A percentile compares a stretch with the other conserved stretches of the same genome.
These are phyloP conservation scores for Arrhamphus sclerolepis DNA, from an alignment of 2,797 vertebrate species.

Conservation along the genomic window DNA sequence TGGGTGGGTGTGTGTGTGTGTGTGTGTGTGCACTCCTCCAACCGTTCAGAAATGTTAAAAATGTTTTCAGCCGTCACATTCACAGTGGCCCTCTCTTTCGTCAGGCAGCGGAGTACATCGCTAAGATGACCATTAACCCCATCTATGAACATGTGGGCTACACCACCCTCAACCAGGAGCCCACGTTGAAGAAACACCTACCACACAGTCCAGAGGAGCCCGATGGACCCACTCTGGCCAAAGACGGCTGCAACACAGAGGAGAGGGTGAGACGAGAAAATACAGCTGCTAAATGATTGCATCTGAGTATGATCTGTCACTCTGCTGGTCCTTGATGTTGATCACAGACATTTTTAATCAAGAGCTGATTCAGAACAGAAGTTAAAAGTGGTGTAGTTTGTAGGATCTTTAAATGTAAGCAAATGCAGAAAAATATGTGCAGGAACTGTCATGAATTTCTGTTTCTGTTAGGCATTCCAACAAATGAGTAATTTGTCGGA, in stretches of 20 bases:
- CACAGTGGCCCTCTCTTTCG: not conserved
- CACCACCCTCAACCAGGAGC: slow-evolving; percentile 97
- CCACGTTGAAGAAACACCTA: slow-evolving; percentile 88
- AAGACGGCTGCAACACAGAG: slow-evolving; percentile 85
- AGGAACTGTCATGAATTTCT: too few species aligned
- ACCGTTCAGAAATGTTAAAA: not conserved
- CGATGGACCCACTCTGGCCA: slow-evolving; percentile 83
- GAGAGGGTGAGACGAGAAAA: slow-evolving; percentile 87
- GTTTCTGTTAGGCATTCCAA: too few species aligned
- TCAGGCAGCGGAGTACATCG: slow-evolving; percentile 94
- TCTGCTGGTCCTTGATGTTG: too few species aligned
- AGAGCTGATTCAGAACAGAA: not conserved
- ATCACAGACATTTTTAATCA: too few species aligned
- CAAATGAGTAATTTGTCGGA: slow-evolving; percentile 1
- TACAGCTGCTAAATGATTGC: too few species aligned
- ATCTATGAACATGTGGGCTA: slow-evolving; percentile 99
- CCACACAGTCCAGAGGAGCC: slow-evolving; percentile 85
- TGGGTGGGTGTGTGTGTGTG: too few species aligned
- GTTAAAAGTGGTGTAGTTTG: not conserved
- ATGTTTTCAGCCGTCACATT: not conserved
- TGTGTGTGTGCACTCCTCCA: not conserved
- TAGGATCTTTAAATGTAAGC: not conserved
- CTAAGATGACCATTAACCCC: slow-evolving; percentile 99
- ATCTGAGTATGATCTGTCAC: too few species aligned
- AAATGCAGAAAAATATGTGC: too few species aligned